A percentile compares a stretch with the other conserved stretches of the same genome.
These are phyloP conservation scores for Aspidiotus rigidus DNA, from an alignment of 2,888 invertebrate genomes.

Conservation along the genomic window DNA sequence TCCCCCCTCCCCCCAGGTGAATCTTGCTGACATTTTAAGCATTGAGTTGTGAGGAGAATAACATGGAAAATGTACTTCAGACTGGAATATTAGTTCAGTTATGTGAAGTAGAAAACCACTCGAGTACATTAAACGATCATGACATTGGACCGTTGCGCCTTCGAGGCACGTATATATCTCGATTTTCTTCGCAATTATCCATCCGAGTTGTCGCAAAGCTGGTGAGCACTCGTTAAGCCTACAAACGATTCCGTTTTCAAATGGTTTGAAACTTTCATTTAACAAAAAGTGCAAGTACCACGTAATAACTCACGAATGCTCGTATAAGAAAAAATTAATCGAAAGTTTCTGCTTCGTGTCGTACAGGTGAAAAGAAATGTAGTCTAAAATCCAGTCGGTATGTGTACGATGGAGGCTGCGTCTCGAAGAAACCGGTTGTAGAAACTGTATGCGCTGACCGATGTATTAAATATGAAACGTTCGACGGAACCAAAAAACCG, in stretches of 20 bases:
- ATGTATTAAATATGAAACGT: constrained; percentile 35
- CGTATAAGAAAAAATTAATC: not conserved
- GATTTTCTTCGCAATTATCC: too few relatives aligned
- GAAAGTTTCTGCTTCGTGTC: not conserved
- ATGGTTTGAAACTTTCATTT: constrained; percentile 10
- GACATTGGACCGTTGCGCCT: too few relatives aligned
- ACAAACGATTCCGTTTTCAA: not conserved
- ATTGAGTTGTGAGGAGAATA: too few relatives aligned
- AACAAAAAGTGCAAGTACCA: too few relatives aligned
- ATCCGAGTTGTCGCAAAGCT: too few relatives aligned
- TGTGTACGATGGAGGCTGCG: constrained; percentile 39
- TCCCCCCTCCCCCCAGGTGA: too few relatives aligned
- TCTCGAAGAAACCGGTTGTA: constrained; percentile 36
- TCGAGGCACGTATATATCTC: too few relatives aligned
- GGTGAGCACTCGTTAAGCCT: not conserved
- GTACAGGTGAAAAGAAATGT: constrained; percentile 34
- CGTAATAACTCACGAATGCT: not conserved
- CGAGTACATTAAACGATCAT: too few relatives aligned
- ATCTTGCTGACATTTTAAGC: too few relatives aligned
- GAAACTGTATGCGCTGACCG: constrained; percentile 39
- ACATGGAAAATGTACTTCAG: too few relatives aligned
- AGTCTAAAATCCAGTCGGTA: constrained; percentile 38
- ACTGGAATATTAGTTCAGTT: too few relatives aligned
- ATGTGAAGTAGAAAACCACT: too few relatives aligned
- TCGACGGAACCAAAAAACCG: constrained; percentile 15